Evolutionary conservation across 2,888 invertebrate genomes (phyloP).

Genomic region (Hypomecis punctinalis): DNA sequence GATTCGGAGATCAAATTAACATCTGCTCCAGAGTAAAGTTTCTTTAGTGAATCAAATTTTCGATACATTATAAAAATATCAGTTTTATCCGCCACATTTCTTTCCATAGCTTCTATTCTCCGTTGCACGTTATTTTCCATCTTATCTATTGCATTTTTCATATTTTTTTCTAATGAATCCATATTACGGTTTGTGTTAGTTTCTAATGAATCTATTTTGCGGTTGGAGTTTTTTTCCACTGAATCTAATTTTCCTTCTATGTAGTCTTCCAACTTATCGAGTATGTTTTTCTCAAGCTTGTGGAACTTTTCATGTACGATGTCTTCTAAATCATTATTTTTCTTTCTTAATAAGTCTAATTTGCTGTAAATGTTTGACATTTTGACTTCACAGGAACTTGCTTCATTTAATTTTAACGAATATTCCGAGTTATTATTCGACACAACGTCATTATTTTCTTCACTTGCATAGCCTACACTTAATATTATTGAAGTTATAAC

Average conservation of each 20-base stretch:
- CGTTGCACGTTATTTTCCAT: too few relatives aligned
- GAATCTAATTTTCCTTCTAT: not conserved
- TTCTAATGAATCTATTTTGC: not conserved
- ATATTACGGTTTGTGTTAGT: too few relatives aligned
- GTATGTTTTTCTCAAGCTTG: not conserved
- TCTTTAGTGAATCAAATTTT: too few relatives aligned
- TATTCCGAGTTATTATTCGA: not conserved
- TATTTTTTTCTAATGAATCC: too few relatives aligned
- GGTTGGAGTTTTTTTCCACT: not conserved
- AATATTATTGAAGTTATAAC: not conserved
- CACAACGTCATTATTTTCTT: not conserved
- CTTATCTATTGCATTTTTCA: too few relatives aligned
- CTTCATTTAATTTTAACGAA: not conserved
- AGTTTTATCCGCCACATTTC: not conserved
- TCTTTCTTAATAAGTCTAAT: not conserved
- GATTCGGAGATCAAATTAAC: too few relatives aligned
- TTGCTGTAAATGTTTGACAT: not conserved
- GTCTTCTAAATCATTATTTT: not conserved
- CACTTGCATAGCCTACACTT: not conserved
- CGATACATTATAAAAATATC: not conserved
- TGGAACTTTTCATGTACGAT: not conserved
- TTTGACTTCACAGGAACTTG: not conserved
- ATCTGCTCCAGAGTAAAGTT: too few relatives aligned
- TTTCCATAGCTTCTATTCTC: too few relatives aligned
- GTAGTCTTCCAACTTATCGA: conserved; percentile 1